Percentiles rank a stretch among this genome's conserved stretches.
Conservation (phyloP, 2,113 vertebrate species). For the Tachysurus vachellii region DNA sequence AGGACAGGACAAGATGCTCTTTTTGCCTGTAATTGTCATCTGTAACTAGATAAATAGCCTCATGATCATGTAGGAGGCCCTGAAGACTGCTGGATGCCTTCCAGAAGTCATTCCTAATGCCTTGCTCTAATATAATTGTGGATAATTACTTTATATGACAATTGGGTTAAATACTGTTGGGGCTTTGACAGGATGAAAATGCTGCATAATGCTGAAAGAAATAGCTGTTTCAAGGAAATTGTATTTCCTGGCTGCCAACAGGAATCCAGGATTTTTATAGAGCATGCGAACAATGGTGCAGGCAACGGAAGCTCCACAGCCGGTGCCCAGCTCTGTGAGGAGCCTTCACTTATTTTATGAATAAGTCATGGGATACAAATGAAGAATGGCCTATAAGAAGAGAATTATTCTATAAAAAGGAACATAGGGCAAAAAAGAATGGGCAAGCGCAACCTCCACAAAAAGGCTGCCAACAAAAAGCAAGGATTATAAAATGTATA, state of each 20-base stretch:
- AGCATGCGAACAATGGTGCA: slow-evolving; percentile 10
- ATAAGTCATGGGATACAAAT: slow-evolving; percentile 41
- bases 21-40: slow-evolving; percentile 14
- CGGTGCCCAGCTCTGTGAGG: slow-evolving; percentile 18
- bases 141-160: slow-evolving; percentile 32
- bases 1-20: slow-evolving; percentile 2
- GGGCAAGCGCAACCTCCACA: neutral
- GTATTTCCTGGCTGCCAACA: slow-evolving; percentile 12
- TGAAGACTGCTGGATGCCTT: slow-evolving; percentile 3
- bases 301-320: slow-evolving; percentile 18
- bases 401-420: slow-evolving; percentile 10
- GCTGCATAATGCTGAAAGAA: slow-evolving; percentile 20
- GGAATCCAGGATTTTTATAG: slow-evolving; percentile 18
- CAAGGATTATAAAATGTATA: too few species aligned
- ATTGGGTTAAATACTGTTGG: slow-evolving; percentile 28
- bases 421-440: neutral
- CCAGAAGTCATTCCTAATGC: slow-evolving; percentile 28
- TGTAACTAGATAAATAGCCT: slow-evolving; percentile 31
- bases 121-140: slow-evolving; percentile 35
- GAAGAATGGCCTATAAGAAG: slow-evolving; percentile 15
- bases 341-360: slow-evolving; percentile 47
- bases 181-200: slow-evolving; percentile 26
- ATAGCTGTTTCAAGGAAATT: slow-evolving; percentile 25
- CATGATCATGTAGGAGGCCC: slow-evolving; percentile 35
- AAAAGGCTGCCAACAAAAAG: neutral